Conservation (phyloP, 2,113 vertebrate species). For the Centrocercus urophasianus region DNA sequence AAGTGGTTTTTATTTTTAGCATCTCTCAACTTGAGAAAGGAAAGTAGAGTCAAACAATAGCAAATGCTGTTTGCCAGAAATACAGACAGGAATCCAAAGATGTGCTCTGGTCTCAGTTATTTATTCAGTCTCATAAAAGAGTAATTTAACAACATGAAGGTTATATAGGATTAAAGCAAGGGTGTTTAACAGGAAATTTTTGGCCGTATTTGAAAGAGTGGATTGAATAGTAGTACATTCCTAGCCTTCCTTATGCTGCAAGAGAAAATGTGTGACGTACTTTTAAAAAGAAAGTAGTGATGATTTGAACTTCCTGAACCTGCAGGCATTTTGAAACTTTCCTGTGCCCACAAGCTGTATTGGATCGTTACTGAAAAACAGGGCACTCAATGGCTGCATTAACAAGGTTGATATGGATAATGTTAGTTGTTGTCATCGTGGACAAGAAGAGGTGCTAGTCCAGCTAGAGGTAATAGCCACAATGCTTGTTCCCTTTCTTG, state of each 20-base stretch:
- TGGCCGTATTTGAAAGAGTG: not conserved
- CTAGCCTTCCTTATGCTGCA: not conserved
- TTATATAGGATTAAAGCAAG: not conserved
- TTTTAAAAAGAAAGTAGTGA: not conserved
- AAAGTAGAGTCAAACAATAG: conserved; percentile 22
- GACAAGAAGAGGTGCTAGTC: not conserved
- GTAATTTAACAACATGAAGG: not conserved
- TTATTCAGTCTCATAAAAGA: not conserved
- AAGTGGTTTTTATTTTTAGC: conserved; percentile 51
- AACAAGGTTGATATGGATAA: not conserved
- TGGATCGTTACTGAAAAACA: not conserved
- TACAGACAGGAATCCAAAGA: conserved; percentile 4
- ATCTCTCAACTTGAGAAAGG: conserved; percentile 22
- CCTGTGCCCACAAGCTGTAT: not conserved
- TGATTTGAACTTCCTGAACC: conserved; percentile 20
- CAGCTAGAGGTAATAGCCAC: not conserved
- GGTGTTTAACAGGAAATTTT: not conserved
- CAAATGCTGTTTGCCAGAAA: conserved; percentile 12
- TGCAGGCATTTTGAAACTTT: not conserved
- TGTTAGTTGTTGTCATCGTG: not conserved
- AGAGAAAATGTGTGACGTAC: not conserved
- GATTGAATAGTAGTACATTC: not conserved
- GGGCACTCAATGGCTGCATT: not conserved
- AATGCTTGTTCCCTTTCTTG: not conserved
- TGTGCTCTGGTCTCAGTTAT: conserved; percentile 20